These are phyloP conservation scores for Molorchus minor DNA, from an alignment of 2,888 invertebrate genomes.

Conservation along the genomic window DNA sequence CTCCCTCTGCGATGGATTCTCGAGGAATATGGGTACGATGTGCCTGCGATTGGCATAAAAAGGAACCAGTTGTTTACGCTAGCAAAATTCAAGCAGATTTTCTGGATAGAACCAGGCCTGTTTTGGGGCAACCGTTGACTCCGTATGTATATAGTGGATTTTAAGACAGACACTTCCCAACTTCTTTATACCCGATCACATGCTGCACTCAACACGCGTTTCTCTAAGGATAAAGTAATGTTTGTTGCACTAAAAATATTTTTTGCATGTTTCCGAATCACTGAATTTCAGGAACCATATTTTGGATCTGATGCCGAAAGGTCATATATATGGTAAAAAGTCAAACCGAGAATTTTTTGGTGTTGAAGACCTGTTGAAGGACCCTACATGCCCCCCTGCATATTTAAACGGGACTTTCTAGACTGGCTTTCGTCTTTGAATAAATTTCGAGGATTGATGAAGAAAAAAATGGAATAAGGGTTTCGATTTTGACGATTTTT, in stretches of 20 bases:
- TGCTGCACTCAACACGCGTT: no score
- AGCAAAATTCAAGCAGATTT: slow-evolving; percentile 63
- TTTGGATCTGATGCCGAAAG: slow-evolving; percentile 62
- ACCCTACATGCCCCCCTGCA: slow-evolving; percentile 47
- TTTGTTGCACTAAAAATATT: no score
- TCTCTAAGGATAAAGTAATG: no score
- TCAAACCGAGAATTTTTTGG: slow-evolving; percentile 59
- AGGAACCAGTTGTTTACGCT: slow-evolving; percentile 55
- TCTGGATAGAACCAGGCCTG: slow-evolving; percentile 56
- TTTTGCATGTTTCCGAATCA: no score
- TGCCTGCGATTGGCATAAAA: slow-evolving; percentile 58
- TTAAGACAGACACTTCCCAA: no score
- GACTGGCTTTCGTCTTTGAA: slow-evolving; percentile 58
- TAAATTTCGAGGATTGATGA: slow-evolving; percentile 34
- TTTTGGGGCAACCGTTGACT: slow-evolving; percentile 61
- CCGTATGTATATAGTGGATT: no score
- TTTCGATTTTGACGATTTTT: slow-evolving; percentile 50
- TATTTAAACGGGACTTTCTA: slow-evolving; percentile 60
- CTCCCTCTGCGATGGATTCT: slow-evolving; percentile 62
- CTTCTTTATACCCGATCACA: no score
- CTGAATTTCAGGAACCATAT: slow-evolving; percentile 61
- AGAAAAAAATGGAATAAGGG: slow-evolving; percentile 34
- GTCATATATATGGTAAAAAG: slow-evolving; percentile 64
- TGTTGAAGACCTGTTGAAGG: slow-evolving; percentile 62
- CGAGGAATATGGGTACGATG: slow-evolving; percentile 65